Evolutionary conservation across 2,888 invertebrate genomes (phyloP).

Genomic region (Oconnorella tubifera): DNA sequence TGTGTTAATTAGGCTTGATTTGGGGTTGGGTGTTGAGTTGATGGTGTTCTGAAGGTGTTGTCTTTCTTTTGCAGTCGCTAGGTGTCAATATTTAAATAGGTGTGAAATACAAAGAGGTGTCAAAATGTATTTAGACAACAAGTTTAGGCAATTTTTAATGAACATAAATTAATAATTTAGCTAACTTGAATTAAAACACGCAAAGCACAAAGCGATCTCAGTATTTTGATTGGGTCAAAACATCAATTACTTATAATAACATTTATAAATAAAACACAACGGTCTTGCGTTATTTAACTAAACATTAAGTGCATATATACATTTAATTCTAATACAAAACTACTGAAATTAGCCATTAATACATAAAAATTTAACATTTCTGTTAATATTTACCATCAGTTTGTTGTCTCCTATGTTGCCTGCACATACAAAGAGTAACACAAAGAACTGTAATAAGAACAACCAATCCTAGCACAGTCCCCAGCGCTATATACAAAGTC

Average conservation of each 20-base stretch:
- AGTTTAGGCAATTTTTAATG: too few relatives aligned
- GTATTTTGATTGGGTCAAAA: too few relatives aligned
- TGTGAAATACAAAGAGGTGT: too few relatives aligned
- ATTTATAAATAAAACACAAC: too few relatives aligned
- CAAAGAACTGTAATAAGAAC: constrained; percentile 10
- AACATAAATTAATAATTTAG: not conserved
- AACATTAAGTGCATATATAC: too few relatives aligned
- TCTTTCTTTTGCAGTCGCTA: not conserved
- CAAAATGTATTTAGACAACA: too few relatives aligned
- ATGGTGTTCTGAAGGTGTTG: not conserved
- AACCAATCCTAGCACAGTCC: constrained; percentile 12
- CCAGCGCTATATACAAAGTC: constrained; percentile 9
- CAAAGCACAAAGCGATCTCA: too few relatives aligned
- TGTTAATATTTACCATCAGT: not conserved
- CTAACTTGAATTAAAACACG: too few relatives aligned
- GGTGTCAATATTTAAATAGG: too few relatives aligned
- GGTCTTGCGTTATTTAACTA: too few relatives aligned
- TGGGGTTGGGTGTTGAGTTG: not conserved
- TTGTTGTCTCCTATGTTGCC: constrained; percentile 12
- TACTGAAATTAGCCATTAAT: not conserved
- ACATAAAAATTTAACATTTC: not conserved
- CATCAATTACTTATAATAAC: too few relatives aligned
- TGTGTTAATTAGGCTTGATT: not conserved
- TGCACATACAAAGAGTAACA: constrained; percentile 9
- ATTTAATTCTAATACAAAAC: not conserved